Percentiles rank a stretch among this genome's conserved stretches.
These are phyloP conservation scores for Cyaniris semiargus DNA, from an alignment of 2,888 invertebrate species.

Conservation along the genomic window DNA sequence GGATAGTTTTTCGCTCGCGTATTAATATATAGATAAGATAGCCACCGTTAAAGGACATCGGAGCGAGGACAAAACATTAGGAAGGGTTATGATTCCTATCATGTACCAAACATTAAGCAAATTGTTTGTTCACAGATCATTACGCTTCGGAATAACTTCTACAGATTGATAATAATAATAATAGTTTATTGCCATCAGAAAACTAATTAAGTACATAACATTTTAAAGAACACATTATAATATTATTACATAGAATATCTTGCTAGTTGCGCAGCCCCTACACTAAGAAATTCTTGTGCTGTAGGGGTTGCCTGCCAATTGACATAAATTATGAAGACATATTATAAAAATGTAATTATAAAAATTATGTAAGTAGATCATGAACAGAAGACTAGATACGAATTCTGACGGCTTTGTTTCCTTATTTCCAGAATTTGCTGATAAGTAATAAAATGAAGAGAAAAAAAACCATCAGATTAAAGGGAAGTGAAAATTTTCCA, in stretches of 20 bases:
- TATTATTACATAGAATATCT: too few relatives aligned
- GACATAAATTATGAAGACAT: too few relatives aligned
- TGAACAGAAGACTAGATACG: slow-evolving; percentile 1
- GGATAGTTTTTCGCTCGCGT: too few relatives aligned
- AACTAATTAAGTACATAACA: too few relatives aligned
- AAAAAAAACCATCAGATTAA: neutral
- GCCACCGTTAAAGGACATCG: neutral
- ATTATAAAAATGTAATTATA: too few relatives aligned
- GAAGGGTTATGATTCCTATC: neutral
- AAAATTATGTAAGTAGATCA: neutral
- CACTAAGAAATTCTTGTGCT: too few relatives aligned
- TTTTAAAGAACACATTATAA: too few relatives aligned
- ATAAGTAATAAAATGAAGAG: neutral
- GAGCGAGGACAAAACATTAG: neutral
- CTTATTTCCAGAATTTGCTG: neutral
- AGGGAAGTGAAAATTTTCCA: neutral
- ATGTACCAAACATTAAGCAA: slow-evolving; percentile 40
- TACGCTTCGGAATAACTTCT: slow-evolving; percentile 35
- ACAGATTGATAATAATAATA: slow-evolving; percentile 16
- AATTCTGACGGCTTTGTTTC: neutral
- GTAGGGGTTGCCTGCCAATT: too few relatives aligned
- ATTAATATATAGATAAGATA: too few relatives aligned
- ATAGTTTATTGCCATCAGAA: too few relatives aligned
- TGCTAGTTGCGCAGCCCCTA: too few relatives aligned
- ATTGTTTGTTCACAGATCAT: slow-evolving; percentile 46